Evolutionary conservation across 2,888 invertebrate genomes (phyloP).

Genomic region (Nymphalis c-album): DNA sequence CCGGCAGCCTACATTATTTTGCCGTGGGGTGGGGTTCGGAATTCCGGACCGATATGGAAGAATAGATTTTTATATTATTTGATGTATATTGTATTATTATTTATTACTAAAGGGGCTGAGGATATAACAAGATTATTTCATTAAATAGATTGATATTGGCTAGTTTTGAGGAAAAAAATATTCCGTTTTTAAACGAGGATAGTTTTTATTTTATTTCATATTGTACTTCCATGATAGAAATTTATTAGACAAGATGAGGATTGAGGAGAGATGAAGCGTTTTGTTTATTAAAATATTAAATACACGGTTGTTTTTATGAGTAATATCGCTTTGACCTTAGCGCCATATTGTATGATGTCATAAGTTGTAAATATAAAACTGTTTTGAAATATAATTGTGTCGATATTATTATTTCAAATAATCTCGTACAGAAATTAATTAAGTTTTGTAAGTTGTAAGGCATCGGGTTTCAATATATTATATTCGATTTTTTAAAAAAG

Average conservation of each 20-base stretch:
- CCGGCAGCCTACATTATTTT: slow-evolving; percentile 37
- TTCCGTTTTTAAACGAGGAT: too few species aligned
- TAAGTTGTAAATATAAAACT: not conserved
- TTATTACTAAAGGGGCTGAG: not conserved
- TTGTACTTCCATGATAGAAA: not conserved
- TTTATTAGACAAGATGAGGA: not conserved
- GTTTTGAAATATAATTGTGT: not conserved
- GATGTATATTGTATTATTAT: not conserved
- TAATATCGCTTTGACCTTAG: not conserved
- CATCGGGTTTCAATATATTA: too few species aligned
- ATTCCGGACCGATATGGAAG: slow-evolving; percentile 19
- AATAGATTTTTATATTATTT: slow-evolving; percentile 4
- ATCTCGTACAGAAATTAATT: too few species aligned
- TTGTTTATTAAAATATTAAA: not conserved
- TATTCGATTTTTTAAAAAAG: too few species aligned
- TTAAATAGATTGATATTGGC: not conserved
- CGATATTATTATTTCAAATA: not conserved
- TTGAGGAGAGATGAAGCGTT: too few species aligned
- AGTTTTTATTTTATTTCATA: not conserved
- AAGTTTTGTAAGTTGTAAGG: too few species aligned
- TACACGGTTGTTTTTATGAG: not conserved
- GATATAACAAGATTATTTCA: not conserved
- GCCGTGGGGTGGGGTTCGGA: slow-evolving; percentile 31
- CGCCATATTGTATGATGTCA: slow-evolving; percentile 10
- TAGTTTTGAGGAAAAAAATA: not conserved